A percentile compares a stretch with the other conserved stretches of the same genome.
Evolutionary conservation across 2,797 vertebrate species (phyloP).

Genomic region (Labroides dimidiatus): DNA sequence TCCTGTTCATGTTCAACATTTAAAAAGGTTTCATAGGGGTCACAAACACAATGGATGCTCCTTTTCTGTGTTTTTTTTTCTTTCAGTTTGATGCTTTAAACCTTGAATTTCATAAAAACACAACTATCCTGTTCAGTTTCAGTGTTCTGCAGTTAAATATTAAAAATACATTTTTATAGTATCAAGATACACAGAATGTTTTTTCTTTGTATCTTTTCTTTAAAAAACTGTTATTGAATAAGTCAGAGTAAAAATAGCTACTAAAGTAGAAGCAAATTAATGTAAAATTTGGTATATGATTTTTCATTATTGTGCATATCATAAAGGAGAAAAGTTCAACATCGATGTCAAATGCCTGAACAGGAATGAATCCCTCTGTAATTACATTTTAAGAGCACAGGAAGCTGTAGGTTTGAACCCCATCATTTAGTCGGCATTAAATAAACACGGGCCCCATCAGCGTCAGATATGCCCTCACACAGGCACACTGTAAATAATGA

Average conservation of each 20-base stretch:
- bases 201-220: too few relatives aligned
- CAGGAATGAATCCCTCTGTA: constrained; percentile 59
- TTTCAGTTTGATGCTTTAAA: neutral
- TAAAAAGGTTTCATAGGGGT: constrained; percentile 6
- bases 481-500: constrained; percentile 64
- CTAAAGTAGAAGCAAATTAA: constrained; percentile 1
- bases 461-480: constrained; percentile 67
- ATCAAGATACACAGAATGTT: neutral
- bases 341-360: constrained; percentile 44
- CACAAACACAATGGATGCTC: constrained; percentile 16
- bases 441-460: constrained; percentile 67
- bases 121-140: too few relatives aligned
- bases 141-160: too few relatives aligned
- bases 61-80: neutral
- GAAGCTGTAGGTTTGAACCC: constrained; percentile 70
- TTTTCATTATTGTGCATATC: constrained; percentile 28
- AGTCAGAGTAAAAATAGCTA: neutral
- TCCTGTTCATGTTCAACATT: constrained; percentile 22
- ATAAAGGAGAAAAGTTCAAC: constrained; percentile 34
- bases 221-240: neutral
- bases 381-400: constrained; percentile 74
- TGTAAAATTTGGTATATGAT: neutral
- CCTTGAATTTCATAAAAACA: neutral
- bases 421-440: constrained; percentile 72
- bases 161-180: too few relatives aligned